Evolutionary conservation across 2,888 invertebrate genomes (phyloP), one percentile per base, ranked within the genome.

Genomic region (Ophioninae sp.): DNA sequence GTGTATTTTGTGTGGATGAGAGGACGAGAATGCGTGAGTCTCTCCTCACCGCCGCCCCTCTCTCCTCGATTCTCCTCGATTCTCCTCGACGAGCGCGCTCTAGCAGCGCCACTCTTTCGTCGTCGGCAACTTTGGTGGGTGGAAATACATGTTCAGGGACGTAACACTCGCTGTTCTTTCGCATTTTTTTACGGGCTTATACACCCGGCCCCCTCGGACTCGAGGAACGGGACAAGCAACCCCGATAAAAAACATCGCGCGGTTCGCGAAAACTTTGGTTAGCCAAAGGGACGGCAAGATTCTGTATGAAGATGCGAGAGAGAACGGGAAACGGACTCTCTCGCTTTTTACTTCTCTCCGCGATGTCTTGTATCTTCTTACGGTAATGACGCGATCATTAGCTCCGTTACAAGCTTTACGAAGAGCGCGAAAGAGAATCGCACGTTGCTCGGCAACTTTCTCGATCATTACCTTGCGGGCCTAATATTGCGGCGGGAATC

Each of bases 1-100:
- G 22, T 63, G 56, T 64, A 64, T 68, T 74, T 44, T 59, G 71
- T 41, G 71, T 78, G 65, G 69, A 81, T 84, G 81, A 61, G 81
- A 78, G 41, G 82, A 79, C 79, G 81, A 77, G 83, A 78, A 84
- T 83, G 80, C 85, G 86, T 84, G 84, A 82, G 84, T 83, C 77
- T 77, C 85, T 79, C 83, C 77, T n/a, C n/a, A n/a, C n/a, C n/a
- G n/a, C n/a, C n/a, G n/a, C n/a, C n/a, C n/a, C n/a, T n/a, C n/a
- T n/a, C n/a, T n/a, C n/a, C n/a, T n/a, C n/a, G n/a, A n/a, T n/a
- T n/a, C 71, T 39, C 79, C 63, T 63, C 80, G 37, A 63, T 59
- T 44, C 51, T 41, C 61, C 10, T 56, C 77, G 72, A 79, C 68
- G 79, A 67, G 20, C 20, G n/a, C 23, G 30, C 71, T 68, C 59